Percentiles rank a stretch among this genome's conserved stretches.
phyloP scores from a whole-genome alignment of 2,888 invertebrate genomes.

The Stegophylla sp. region DNA sequence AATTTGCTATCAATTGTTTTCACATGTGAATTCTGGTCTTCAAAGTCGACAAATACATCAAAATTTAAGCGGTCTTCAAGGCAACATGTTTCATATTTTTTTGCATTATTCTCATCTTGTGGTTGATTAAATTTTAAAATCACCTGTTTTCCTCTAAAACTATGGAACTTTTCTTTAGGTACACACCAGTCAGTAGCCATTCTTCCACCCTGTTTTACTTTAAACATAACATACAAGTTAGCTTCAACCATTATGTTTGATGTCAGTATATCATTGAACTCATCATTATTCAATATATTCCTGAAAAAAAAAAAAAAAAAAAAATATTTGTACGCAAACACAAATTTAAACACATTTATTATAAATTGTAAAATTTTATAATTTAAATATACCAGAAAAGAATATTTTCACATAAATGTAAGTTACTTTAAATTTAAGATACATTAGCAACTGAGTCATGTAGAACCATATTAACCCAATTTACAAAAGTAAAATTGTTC shows the following conservation, averaged over 20 bases:
- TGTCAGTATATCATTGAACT: conserved; percentile 64
- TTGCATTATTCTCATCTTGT: background rate
- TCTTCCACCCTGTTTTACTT: conserved; percentile 60
- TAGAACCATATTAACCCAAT: too few species aligned
- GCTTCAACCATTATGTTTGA: conserved; percentile 64
- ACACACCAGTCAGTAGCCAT: conserved; percentile 53
- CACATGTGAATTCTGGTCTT: background rate
- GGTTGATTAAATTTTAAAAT: conserved; percentile 21
- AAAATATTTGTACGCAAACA: too few species aligned
- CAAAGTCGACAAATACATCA: conserved; percentile 31
- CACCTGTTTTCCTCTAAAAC: conserved; percentile 44
- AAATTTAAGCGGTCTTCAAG: conserved; percentile 10
- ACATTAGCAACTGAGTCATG: too few species aligned
- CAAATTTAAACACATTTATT: background rate
- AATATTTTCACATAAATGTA: too few species aligned
- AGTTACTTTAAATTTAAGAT: too few species aligned
- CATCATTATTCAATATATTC: conserved; percentile 64
- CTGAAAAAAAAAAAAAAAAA: conserved; percentile 62
- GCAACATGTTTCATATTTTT: conserved; percentile 15
- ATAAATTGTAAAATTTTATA: background rate
- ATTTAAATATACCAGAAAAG: too few species aligned
- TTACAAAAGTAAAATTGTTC: too few species aligned
- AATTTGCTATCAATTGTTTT: background rate
- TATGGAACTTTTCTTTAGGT: conserved; percentile 58
- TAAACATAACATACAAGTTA: conserved; percentile 65